Evolutionary conservation across 2,113 vertebrate species (phyloP).

Genomic region (Oryzias melastigma): DNA sequence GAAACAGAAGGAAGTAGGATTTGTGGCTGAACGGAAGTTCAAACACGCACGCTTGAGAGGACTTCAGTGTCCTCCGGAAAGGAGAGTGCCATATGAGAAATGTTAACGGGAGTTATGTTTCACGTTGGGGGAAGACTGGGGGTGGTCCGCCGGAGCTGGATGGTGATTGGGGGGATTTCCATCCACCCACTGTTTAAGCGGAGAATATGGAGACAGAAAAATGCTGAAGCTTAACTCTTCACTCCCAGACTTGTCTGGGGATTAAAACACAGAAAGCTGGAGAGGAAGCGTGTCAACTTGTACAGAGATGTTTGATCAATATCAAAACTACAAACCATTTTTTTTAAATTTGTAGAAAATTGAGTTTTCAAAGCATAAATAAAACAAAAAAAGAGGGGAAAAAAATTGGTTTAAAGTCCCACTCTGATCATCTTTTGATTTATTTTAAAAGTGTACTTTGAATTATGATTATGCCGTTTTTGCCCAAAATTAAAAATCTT

Average conservation of each 20-base stretch:
- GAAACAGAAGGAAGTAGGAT: constrained; percentile 12
- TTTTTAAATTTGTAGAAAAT: too few relatives aligned
- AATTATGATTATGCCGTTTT: too few relatives aligned
- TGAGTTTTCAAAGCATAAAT: too few relatives aligned
- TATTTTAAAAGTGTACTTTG: too few relatives aligned
- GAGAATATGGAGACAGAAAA: constrained; percentile 11
- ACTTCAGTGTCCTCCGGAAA: constrained; percentile 10
- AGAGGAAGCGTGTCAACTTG: too few relatives aligned
- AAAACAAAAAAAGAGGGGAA: too few relatives aligned
- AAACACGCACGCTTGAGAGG: constrained; percentile 23
- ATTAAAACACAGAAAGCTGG: not conserved
- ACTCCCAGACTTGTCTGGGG: not conserved
- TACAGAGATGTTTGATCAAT: too few relatives aligned
- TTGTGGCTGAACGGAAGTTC: constrained; percentile 17
- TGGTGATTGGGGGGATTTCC: constrained; percentile 54
- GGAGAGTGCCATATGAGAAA: constrained; percentile 35
- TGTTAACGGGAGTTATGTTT: constrained; percentile 28
- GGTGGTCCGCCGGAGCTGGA: constrained; percentile 22
- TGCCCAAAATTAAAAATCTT: too few relatives aligned
- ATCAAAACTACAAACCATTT: too few relatives aligned
- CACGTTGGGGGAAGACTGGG: constrained; percentile 6
- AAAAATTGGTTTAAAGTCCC: too few relatives aligned
- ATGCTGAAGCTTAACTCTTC: not conserved
- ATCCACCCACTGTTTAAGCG: constrained; percentile 30
- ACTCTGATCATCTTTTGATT: too few relatives aligned